Conservation (phyloP, 2,797 vertebrate species). For the Pygocentrus nattereri region DNA sequence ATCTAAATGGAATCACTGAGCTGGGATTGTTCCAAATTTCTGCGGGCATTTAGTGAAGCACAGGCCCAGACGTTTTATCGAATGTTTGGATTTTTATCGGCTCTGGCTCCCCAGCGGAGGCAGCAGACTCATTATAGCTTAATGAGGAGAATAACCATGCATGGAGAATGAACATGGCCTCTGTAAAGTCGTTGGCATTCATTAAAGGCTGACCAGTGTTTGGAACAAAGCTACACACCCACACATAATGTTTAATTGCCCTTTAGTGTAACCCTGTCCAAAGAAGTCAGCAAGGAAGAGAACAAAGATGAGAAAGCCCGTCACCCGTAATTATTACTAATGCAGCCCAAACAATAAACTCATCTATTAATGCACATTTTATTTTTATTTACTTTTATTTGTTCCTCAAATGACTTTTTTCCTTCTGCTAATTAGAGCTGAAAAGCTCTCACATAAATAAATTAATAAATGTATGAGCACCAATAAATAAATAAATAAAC, state of each 20-base stretch:
- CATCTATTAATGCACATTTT: conserved; percentile 7
- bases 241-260: conserved; percentile 39
- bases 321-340: conserved; percentile 22
- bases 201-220: conserved; percentile 42
- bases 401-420: background rate
- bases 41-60: background rate
- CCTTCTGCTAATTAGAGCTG: background rate
- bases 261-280: conserved; percentile 27
- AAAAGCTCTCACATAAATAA: background rate
- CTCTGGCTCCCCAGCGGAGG: background rate
- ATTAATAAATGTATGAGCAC: too few relatives aligned
- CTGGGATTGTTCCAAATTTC: conserved; percentile 13
- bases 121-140: conserved; percentile 34
- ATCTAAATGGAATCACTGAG: conserved; percentile 5
- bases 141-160: conserved; percentile 44
- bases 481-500: too few relatives aligned
- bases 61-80: conserved; percentile 16
- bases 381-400: background rate
- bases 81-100: conserved; percentile 28
- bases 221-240: conserved; percentile 28
- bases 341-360: conserved; percentile 8
- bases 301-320: conserved; percentile 27
- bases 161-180: conserved; percentile 39
- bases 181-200: conserved; percentile 53
- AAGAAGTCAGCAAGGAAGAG: conserved; percentile 7